phyloP scores from a whole-genome alignment of 2,797 vertebrate species.

The Darevskia mixta region DNA sequence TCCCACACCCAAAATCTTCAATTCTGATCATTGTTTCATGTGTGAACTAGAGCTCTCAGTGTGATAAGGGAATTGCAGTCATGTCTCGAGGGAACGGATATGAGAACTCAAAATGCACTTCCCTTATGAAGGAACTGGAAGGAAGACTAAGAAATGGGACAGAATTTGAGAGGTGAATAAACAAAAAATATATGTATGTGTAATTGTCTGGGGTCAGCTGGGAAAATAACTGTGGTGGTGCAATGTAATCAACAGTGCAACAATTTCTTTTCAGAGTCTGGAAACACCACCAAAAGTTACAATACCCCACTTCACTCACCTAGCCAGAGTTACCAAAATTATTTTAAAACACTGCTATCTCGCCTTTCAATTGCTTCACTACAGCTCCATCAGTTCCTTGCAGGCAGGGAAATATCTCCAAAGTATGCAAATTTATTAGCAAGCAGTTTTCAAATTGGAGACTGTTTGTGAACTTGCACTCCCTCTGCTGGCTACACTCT shows the following conservation, averaged over 20 bases:
- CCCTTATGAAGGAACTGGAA: background rate
- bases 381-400: background rate
- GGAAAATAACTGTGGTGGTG: background rate
- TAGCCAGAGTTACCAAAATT: background rate
- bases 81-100: background rate
- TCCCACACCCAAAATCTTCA: no score
- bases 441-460: background rate
- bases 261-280: background rate
- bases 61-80: background rate
- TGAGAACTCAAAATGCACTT: background rate
- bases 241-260: background rate
- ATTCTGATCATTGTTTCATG: background rate
- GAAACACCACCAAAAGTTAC: background rate
- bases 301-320: background rate
- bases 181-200: no score
- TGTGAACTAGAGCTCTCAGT: no score
- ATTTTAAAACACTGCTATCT: background rate
- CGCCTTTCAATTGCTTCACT: background rate
- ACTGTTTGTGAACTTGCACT: conserved; percentile 19
- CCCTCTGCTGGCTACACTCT: conserved; percentile 24
- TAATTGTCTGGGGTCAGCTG: background rate
- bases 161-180: background rate
- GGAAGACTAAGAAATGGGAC: background rate
- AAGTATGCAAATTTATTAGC: background rate
- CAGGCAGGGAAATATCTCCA: background rate